Conservation (phyloP, 2,113 vertebrate species). For the Corvus hawaiiensis region DNA sequence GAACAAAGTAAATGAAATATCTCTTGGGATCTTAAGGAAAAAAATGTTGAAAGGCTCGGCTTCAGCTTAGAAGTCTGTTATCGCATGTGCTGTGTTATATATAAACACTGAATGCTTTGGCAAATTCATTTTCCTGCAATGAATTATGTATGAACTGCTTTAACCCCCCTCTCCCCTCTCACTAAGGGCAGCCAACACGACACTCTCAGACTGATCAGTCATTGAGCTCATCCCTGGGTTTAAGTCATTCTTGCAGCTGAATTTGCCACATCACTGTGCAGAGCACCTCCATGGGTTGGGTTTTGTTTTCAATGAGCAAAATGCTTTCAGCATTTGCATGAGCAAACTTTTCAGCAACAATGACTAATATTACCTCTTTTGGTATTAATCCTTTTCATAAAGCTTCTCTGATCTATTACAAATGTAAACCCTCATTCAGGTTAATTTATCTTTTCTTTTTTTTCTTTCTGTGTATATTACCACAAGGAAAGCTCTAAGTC, state of each 20-base stretch:
- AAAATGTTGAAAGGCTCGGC: neutral
- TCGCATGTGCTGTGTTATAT: neutral
- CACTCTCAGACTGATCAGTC: neutral
- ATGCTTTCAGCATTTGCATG: neutral
- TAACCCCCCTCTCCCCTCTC: neutral
- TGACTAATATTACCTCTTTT: neutral
- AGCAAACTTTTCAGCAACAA: neutral
- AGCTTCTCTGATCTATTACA: neutral
- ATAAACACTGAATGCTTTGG: neutral
- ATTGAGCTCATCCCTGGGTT: neutral
- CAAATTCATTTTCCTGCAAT: neutral
- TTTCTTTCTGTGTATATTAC: neutral
- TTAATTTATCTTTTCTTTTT: neutral
- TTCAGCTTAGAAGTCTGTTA: neutral
- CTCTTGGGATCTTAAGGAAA: neutral
- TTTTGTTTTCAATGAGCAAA: neutral
- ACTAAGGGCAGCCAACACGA: neutral
- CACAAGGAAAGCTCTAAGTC: neutral
- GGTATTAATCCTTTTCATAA: neutral
- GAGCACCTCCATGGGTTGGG: neutral
- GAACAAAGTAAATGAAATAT: neutral
- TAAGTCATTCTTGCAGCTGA: neutral
- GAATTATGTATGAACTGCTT: neutral
- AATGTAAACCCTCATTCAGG: slow-evolving; percentile 12
- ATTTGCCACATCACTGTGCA: neutral